A percentile compares a stretch with the other conserved stretches of the same genome.
These are phyloP conservation scores for Muscicapa comitata DNA, from an alignment of 2,797 vertebrate genomes.

Conservation along the genomic window DNA sequence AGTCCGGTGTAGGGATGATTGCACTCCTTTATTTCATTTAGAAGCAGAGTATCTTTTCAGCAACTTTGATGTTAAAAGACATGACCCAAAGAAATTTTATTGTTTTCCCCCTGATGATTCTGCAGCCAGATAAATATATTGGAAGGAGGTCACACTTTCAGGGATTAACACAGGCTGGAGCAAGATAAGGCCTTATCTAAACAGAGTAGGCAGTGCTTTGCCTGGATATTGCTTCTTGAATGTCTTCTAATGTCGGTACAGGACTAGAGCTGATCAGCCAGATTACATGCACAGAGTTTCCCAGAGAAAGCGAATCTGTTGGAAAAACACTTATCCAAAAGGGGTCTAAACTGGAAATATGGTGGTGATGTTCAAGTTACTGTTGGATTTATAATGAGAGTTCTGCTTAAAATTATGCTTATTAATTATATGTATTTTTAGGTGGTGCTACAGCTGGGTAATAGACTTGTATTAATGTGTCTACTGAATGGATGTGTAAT, in stretches of 20 bases:
- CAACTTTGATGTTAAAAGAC: neutral
- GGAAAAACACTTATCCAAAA: neutral
- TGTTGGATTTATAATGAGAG: neutral
- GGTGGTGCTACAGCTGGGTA: neutral
- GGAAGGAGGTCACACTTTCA: neutral
- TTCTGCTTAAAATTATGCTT: neutral
- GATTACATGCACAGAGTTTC: neutral
- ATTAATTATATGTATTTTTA: neutral
- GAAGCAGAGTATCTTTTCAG: neutral
- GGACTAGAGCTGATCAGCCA: neutral
- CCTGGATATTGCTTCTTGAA: neutral
- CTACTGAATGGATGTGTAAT: neutral
- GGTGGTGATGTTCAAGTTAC: neutral
- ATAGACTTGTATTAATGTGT: neutral
- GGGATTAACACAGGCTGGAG: neutral
- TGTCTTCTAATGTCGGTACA: neutral
- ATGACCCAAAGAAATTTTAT: neutral
- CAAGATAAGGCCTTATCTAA: neutral
- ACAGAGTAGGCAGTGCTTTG: neutral
- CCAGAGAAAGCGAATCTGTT: neutral
- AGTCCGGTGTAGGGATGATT: neutral
- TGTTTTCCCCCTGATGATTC: neutral
- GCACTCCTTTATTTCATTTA: neutral
- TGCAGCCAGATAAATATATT: neutral
- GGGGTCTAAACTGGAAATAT: neutral